Evolutionary conservation across 2,888 invertebrate species (phyloP).

Genomic region (Ochropacha duplaris): DNA sequence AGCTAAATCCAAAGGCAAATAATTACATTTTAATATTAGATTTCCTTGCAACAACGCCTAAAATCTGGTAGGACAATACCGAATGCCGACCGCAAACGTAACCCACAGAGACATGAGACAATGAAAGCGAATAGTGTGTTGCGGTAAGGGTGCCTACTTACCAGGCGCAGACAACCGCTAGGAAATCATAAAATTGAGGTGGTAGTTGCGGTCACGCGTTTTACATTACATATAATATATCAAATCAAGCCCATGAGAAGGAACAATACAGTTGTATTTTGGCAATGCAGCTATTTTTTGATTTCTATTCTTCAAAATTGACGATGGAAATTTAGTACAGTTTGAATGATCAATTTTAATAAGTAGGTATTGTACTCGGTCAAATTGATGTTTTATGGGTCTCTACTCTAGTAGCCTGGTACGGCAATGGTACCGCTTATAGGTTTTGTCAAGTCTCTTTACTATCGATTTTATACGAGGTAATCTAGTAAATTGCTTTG

Average conservation of each 20-base stretch:
- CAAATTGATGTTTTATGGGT: neutral
- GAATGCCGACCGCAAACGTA: slow-evolving; percentile 23
- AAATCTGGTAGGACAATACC: slow-evolving; percentile 12
- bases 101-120: slow-evolving; percentile 15
- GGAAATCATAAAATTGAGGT: slow-evolving; percentile 3
- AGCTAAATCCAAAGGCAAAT: too few species aligned
- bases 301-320: too few species aligned
- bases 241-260: neutral
- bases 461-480: neutral
- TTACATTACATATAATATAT: neutral
- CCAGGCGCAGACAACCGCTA: slow-evolving; percentile 20
- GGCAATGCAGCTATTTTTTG: too few species aligned
- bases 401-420: neutral
- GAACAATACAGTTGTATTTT: neutral
- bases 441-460: neutral
- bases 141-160: slow-evolving; percentile 31
- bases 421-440: neutral
- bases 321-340: neutral
- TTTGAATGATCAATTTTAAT: neutral
- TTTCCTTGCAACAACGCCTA: slow-evolving; percentile 10
- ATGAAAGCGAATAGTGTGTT: slow-evolving; percentile 33
- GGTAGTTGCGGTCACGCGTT: slow-evolving; percentile 1
- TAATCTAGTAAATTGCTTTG: neutral
- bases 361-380: neutral
- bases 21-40: neutral